These are phyloP conservation scores for Tupiocoris notatus DNA, from an alignment of 2,888 invertebrate species.

Conservation along the genomic window DNA sequence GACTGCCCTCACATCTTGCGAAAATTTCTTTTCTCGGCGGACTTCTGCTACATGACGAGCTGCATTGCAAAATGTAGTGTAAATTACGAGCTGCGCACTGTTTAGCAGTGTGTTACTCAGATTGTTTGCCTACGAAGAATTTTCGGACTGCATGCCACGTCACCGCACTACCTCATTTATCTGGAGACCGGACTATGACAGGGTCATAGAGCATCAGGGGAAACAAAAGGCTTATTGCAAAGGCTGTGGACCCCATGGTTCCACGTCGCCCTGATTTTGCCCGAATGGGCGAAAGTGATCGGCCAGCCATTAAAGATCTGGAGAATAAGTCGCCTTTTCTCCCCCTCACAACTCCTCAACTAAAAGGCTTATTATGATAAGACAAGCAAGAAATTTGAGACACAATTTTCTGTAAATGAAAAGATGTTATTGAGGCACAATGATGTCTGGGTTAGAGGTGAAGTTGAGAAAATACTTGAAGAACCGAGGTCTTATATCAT, in stretches of 20 bases:
- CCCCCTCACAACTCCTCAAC: no score
- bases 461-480: neutral
- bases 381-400: neutral
- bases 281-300: no score
- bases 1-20: neutral
- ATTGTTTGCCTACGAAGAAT: no score
- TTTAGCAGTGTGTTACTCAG: neutral
- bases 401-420: neutral
- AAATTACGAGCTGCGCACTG: slow-evolving; percentile 8
- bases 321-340: no score
- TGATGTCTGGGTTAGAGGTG: neutral
- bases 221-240: neutral
- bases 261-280: no score
- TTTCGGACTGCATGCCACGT: no score
- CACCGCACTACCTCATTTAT: no score
- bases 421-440: neutral
- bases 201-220: neutral
- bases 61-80: neutral
- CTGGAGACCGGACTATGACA: no score
- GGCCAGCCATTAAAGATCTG: no score
- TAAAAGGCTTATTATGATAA: no score
- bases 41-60: neutral
- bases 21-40: neutral
- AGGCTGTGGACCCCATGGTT: no score
- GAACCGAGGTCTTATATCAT: neutral